phyloP scores from a whole-genome alignment of 2,888 invertebrate genomes.

The Eucriotettix oculatus region DNA sequence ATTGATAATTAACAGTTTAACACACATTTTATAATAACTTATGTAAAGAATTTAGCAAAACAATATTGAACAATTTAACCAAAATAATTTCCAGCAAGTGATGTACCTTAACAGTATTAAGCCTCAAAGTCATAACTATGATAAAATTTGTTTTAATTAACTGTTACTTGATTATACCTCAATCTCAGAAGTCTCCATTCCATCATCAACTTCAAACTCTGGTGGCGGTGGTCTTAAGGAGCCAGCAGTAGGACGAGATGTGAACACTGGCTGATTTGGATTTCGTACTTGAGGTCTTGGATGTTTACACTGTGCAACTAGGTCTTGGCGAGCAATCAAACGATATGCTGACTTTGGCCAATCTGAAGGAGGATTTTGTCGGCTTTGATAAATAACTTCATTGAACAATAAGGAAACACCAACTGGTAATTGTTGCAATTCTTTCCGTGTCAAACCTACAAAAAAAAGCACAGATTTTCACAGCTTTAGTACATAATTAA shows the following conservation, averaged over 20 bases:
- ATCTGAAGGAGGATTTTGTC: slow-evolving; percentile 51
- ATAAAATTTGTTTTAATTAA: background rate
- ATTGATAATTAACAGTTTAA: too few relatives aligned
- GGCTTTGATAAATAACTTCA: slow-evolving; percentile 50
- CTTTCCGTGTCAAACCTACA: slow-evolving; percentile 45
- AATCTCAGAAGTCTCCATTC: slow-evolving; percentile 41
- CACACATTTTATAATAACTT: too few relatives aligned
- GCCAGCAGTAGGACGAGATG: background rate
- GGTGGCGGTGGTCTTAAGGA: background rate
- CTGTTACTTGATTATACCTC: slow-evolving; percentile 16
- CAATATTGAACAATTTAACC: too few relatives aligned
- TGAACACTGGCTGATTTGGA: background rate
- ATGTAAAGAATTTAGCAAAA: too few relatives aligned
- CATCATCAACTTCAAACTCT: slow-evolving; percentile 37
- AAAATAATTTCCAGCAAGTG: too few relatives aligned
- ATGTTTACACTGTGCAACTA: slow-evolving; percentile 29
- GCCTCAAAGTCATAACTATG: too few relatives aligned
- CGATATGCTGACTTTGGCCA: slow-evolving; percentile 56
- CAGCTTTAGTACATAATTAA: too few relatives aligned
- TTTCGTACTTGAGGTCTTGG: background rate
- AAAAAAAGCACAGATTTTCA: background rate
- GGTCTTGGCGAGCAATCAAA: slow-evolving; percentile 53
- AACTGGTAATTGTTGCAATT: slow-evolving; percentile 52
- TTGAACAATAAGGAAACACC: slow-evolving; percentile 51
- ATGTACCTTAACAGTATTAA: too few relatives aligned